phyloP scores from a whole-genome alignment of 1,140 invertebrate genomes.

The Trichogramma pretiosum region DNA sequence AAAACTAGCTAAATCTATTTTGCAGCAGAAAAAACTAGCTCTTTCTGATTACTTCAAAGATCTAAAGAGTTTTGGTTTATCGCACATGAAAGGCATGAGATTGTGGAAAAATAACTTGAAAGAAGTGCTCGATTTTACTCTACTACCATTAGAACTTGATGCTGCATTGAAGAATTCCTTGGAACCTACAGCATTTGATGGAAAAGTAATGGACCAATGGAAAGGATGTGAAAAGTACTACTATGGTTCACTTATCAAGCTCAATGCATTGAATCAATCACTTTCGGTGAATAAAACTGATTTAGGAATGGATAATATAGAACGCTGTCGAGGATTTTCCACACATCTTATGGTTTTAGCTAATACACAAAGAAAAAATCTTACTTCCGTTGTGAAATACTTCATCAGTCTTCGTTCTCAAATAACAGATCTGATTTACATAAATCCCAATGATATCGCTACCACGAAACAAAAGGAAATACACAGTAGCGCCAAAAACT shows the following conservation, averaged over 20 bases:
- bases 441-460: constrained; percentile 17
- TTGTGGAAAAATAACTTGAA: constrained; percentile 33
- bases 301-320: constrained; percentile 68
- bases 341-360: constrained; percentile 57
- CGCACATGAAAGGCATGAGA: constrained; percentile 68
- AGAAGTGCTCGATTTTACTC: constrained; percentile 34
- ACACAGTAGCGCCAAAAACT: constrained; percentile 25
- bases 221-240: constrained; percentile 56
- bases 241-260: constrained; percentile 59
- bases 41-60: constrained; percentile 76
- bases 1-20: constrained; percentile 68
- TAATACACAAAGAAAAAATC: constrained; percentile 41
- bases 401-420: constrained; percentile 35
- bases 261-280: constrained; percentile 56
- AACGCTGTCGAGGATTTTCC: constrained; percentile 75
- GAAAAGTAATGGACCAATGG: constrained; percentile 53
- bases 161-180: constrained; percentile 33
- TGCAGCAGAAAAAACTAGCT: constrained; percentile 74
- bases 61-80: constrained; percentile 64
- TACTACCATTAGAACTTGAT: constrained; percentile 54
- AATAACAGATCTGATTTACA: constrained; percentile 24
- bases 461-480: constrained; percentile 20
- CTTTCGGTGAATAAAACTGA: constrained; percentile 64
- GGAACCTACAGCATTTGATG: too few relatives aligned
- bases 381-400: constrained; percentile 32